phyloP scores from a whole-genome alignment of 2,888 invertebrate species.

The Scaptomyza cyrtandrae region DNA sequence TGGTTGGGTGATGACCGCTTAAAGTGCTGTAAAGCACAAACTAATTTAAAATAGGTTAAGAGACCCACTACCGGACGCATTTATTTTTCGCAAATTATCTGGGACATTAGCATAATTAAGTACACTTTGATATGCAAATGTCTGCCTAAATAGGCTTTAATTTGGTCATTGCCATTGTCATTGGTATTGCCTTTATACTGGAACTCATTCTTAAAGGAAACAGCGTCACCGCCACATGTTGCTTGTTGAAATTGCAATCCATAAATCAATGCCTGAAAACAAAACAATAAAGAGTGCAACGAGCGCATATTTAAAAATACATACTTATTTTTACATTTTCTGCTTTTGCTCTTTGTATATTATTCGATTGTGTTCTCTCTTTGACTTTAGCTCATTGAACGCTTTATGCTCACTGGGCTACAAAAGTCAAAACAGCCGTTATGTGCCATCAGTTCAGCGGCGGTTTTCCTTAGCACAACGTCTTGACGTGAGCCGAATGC shows the following conservation, averaged over 20 bases:
- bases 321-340: slow-evolving; percentile 44
- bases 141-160: slow-evolving; percentile 38
- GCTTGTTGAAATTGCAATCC: slow-evolving; percentile 52
- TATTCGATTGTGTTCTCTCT: slow-evolving; percentile 22
- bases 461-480: slow-evolving; percentile 59
- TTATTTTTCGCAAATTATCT: slow-evolving; percentile 13
- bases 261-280: slow-evolving; percentile 64
- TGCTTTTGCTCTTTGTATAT: slow-evolving; percentile 22
- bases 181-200: slow-evolving; percentile 14
- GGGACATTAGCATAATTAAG: slow-evolving; percentile 49
- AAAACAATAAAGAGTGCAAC: slow-evolving; percentile 47
- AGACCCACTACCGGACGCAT: neutral
- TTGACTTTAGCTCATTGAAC: slow-evolving; percentile 25
- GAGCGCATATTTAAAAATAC: slow-evolving; percentile 61
- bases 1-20: slow-evolving; percentile 10
- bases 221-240: slow-evolving; percentile 62
- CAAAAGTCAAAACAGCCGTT: slow-evolving; percentile 57
- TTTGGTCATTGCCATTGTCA: slow-evolving; percentile 27
- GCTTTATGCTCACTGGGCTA: slow-evolving; percentile 53
- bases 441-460: slow-evolving; percentile 64
- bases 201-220: slow-evolving; percentile 5
- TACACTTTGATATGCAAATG: slow-evolving; percentile 52
- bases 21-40: slow-evolving; percentile 9
- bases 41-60: slow-evolving; percentile 12
- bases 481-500: slow-evolving; percentile 49